Evolutionary conservation across 2,888 invertebrate species (phyloP).

Genomic region (Chrysolina haemoptera): DNA sequence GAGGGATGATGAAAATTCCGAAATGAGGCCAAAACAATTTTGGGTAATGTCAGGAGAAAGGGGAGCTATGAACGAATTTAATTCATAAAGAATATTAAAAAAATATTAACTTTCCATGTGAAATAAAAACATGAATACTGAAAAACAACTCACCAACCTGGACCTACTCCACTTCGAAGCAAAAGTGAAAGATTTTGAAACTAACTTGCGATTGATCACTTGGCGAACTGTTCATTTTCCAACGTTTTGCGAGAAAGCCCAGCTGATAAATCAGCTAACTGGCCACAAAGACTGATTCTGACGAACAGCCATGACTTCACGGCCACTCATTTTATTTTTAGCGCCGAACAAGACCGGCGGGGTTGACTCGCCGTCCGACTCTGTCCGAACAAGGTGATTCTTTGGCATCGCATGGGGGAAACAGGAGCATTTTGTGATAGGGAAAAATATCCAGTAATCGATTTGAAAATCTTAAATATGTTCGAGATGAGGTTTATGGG

Average conservation of each 20-base stretch:
- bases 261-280: slow-evolving; percentile 41
- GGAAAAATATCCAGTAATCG: too few species aligned
- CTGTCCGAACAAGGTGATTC: slow-evolving; percentile 30
- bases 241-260: slow-evolving; percentile 43
- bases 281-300: slow-evolving; percentile 36
- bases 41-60: slow-evolving; percentile 6
- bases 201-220: slow-evolving; percentile 53
- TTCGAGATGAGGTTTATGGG: too few species aligned
- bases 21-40: slow-evolving; percentile 16
- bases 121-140: not conserved
- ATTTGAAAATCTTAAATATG: too few species aligned
- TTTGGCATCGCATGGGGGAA: slow-evolving; percentile 19
- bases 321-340: slow-evolving; percentile 45
- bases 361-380: slow-evolving; percentile 32
- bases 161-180: slow-evolving; percentile 59
- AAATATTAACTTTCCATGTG: not conserved
- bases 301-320: slow-evolving; percentile 33
- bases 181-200: slow-evolving; percentile 56
- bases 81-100: not conserved
- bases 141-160: slow-evolving; percentile 17
- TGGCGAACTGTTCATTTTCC: slow-evolving; percentile 60
- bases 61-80: not conserved
- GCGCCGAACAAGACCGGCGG: slow-evolving; percentile 32
- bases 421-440: not conserved
- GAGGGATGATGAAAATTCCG: not conserved